Evolutionary conservation across 2,797 vertebrate genomes (phyloP), one percentile per base, ranked within the genome.

Genomic region (Microchirus variegatus): DNA sequence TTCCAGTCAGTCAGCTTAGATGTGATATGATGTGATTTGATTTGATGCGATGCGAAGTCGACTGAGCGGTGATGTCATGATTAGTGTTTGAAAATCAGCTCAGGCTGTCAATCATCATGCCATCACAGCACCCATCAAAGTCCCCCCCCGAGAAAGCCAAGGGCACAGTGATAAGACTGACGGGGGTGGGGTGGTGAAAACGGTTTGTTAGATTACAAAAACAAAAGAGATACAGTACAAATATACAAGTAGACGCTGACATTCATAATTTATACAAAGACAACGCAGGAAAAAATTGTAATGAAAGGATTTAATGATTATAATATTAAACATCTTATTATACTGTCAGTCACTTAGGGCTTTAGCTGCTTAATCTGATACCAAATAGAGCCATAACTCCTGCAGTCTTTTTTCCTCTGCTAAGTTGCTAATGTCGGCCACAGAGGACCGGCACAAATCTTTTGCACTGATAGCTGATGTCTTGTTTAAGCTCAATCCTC

Each of bases 1-100:
- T 80, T 70, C 77, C 49, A 69, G 66, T 79, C 60, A 59, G 53
- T 38, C 68, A 44, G 35, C 38, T 54, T 47, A 75, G 71, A 68
- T 43, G 40, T 16, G 45, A 41, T 48, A 15, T 45, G 63, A 87
- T 76, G 15, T 57, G 63, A 66, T 52, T 10, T 40, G 59, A 80
- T 69, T 54, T 74, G 80, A 88, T 76, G 61, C 74, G 62, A 84
- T 83, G 80, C 75, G 61, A 87, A 84, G 82, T 81, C 15, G 59
- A 71, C 71, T 83, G 71, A 77, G 80, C 41, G 17, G 59, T 78
- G 81, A 87, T 89, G 89, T 89, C 87, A 88, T 74, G 78, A 87
- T 88, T 87, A 83, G 81, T 77, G 81, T 78, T 77, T 75, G 63
- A 57, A 46, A 85, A 84, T 82, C 78, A 79, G 67, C 81, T 79